Base-by-base conservation (phyloP, 2,797 vertebrate genomes). In the Rhodeus uyekii region DNA sequence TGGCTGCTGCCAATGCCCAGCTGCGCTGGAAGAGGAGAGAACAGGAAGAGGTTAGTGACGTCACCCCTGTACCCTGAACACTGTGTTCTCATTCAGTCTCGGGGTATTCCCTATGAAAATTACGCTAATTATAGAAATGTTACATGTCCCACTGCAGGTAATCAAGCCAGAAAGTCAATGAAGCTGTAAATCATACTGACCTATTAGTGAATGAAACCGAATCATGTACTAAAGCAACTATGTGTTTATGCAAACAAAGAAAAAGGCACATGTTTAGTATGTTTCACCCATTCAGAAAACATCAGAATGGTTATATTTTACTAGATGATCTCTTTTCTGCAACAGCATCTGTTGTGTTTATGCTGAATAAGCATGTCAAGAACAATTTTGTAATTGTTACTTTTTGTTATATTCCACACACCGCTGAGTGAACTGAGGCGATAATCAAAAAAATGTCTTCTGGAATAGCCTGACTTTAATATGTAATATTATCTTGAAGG, bases 1-100 rank as follows among this genome's bases (percentile, higher is more conserved):
- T 99, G 98, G 98, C 97, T 8, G 96, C 97, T 4, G 98, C 98
- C 81, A 99, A 99, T 0, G 98, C 98, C 63, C 97, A 97, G 88
- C 93, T 99, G 81, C 94, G 91, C 84, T 98, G 97, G 97, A 99
- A 98, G 92, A 96, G 96, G 89, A 94, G 96, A 88, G 96, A 99
- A 83, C 96, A 95, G 88, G 96, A 90, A 74, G 96, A 97, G 96
- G 98, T 98, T 89, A 87, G 92, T 42, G 36, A 38, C 55, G 18
- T 38, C 32, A 63, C 19, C 58, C 22, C 76, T 24, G 50, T 53
- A n/a, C 16, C 36, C 3, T 44, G 24, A 64, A 48, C 75, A 22
- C 7, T 24, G 10, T 46, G 75, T 34, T 34, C 29, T 63, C 34
- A 46, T 10, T 74, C 50, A 32, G 42, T 77, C 32, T 77, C 60